Conservation (phyloP, 2,113 vertebrate genomes). For the Mus pahari region DNA sequence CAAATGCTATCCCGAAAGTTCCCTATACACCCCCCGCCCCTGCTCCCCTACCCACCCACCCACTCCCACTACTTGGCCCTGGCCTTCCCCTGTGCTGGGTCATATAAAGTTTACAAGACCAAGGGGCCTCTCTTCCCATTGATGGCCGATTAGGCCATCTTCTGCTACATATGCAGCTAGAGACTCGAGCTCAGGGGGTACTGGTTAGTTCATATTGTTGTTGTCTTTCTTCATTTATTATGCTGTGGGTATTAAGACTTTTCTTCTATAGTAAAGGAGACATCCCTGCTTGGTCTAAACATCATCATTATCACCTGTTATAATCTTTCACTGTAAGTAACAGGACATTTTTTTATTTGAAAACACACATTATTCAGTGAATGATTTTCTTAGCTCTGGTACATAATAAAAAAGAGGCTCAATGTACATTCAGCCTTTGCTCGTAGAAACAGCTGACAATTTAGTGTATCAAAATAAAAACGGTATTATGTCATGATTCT, state of each 20-base stretch:
- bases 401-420: conserved; percentile 74
- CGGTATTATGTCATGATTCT: conserved; percentile 76
- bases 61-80: too few species aligned
- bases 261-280: conserved; percentile 8
- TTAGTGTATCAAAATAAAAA: conserved; percentile 83
- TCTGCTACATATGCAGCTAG: too few species aligned
- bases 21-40: too few species aligned
- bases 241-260: background rate
- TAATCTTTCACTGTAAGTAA: conserved; percentile 54
- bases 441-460: conserved; percentile 79
- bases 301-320: conserved; percentile 64
- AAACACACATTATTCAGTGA: conserved; percentile 74
- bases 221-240: conserved; percentile 32
- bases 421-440: conserved; percentile 79
- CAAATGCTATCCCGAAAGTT: too few species aligned
- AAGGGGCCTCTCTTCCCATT: too few species aligned
- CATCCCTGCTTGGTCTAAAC: background rate
- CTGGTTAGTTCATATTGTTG: too few species aligned
- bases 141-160: too few species aligned
- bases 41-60: too few species aligned
- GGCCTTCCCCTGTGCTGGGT: too few species aligned
- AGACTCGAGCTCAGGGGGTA: too few species aligned
- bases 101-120: too few species aligned
- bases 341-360: conserved; percentile 53
- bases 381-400: conserved; percentile 76